Conservation (phyloP, 2,888 invertebrate genomes). For the Ecliptopera silaceata region DNA sequence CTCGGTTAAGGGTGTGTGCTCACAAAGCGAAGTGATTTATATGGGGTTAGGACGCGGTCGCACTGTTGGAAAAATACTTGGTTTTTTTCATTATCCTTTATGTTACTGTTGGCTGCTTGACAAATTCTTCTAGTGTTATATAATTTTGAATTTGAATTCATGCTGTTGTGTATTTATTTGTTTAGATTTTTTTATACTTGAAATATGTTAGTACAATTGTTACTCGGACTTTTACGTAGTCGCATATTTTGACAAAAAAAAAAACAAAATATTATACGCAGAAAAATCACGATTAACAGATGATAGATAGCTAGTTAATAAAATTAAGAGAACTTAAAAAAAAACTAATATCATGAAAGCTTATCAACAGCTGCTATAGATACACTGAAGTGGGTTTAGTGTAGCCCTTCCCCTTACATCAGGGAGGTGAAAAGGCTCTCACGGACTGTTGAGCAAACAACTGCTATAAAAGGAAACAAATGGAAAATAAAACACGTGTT, state of each 20-base stretch:
- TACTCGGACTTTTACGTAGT: too few species aligned
- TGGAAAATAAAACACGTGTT: constrained; percentile 28
- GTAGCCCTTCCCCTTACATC: constrained; percentile 10
- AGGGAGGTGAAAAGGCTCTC: constrained; percentile 46
- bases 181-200: too few species aligned
- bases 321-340: too few species aligned
- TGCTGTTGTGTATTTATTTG: too few species aligned
- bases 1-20: constrained; percentile 15
- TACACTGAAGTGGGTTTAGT: neutral
- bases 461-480: constrained; percentile 39
- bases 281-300: too few species aligned
- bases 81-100: neutral
- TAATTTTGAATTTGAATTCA: too few species aligned
- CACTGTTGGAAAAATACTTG: neutral
- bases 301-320: too few species aligned
- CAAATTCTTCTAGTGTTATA: too few species aligned
- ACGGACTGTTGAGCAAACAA: constrained; percentile 47
- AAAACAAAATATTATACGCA: too few species aligned
- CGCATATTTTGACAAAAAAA: too few species aligned
- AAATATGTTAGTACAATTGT: too few species aligned
- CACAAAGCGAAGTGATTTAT: constrained; percentile 19
- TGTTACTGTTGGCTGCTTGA: neutral
- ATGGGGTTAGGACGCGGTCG: constrained; percentile 6
- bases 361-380: neutral
- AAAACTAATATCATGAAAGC: neutral